These are phyloP conservation scores for Leptopilina clavipes DNA, from an alignment of 1,140 invertebrate genomes.

Conservation along the genomic window DNA sequence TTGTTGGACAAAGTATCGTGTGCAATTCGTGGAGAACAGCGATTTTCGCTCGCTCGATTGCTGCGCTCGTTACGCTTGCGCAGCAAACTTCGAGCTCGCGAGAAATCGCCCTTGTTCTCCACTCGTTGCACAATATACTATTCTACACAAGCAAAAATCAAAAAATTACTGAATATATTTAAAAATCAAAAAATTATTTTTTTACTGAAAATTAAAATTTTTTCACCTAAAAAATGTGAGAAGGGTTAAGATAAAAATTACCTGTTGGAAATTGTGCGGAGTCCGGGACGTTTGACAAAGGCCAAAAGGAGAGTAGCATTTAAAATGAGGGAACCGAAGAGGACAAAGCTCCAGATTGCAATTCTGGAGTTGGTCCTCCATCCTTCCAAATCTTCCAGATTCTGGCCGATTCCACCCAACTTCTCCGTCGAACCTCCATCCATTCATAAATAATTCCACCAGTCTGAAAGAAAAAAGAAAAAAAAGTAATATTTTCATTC, in stretches of 20 bases:
- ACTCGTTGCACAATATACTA: too few relatives aligned
- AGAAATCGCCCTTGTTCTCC: too few relatives aligned
- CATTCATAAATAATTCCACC: conserved; percentile 74
- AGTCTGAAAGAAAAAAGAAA: conserved; percentile 55
- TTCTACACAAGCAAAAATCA: too few relatives aligned
- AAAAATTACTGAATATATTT: too few relatives aligned
- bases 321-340: conserved; percentile 67
- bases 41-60: too few relatives aligned
- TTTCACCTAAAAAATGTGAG: too few relatives aligned
- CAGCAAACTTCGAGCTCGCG: too few relatives aligned
- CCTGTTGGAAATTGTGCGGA: conserved; percentile 80
- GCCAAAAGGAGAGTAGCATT: conserved; percentile 76
- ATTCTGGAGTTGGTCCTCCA: conserved; percentile 68
- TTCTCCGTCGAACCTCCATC: conserved; percentile 71
- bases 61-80: too few relatives aligned
- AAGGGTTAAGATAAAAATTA: conserved; percentile 48
- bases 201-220: too few relatives aligned
- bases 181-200: too few relatives aligned
- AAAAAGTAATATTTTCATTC: neutral
- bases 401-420: conserved; percentile 63
- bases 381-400: conserved; percentile 67
- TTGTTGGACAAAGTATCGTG: too few relatives aligned
- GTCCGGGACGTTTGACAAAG: conserved; percentile 76
- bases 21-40: too few relatives aligned
- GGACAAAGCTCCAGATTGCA: conserved; percentile 66